Evolutionary conservation across 2,113 vertebrate species (phyloP).

Genomic region (Regulus satrapa): DNA sequence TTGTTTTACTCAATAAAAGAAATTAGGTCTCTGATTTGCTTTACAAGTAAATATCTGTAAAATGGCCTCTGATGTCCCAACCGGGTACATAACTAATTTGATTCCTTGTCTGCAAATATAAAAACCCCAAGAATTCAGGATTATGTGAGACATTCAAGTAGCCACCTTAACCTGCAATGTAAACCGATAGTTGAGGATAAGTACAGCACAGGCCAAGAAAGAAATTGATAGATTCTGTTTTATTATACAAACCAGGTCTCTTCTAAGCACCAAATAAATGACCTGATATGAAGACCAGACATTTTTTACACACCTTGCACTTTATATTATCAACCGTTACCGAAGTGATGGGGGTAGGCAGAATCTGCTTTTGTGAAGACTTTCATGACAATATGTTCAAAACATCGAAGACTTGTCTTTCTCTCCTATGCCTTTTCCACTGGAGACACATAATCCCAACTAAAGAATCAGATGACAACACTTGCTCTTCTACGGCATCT

Average conservation of each 20-base stretch:
- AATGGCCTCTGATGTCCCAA: background rate
- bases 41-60: background rate
- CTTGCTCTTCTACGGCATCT: background rate
- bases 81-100: background rate
- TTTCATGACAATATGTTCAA: background rate
- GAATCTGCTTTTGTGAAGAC: background rate
- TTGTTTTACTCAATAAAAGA: background rate
- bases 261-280: background rate
- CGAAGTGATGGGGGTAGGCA: background rate
- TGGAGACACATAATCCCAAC: fast-evolving
- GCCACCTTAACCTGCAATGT: background rate
- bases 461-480: background rate
- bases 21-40: background rate
- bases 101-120: background rate
- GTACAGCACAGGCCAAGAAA: background rate
- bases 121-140: background rate
- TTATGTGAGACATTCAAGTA: background rate
- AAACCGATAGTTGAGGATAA: background rate
- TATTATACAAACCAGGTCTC: background rate
- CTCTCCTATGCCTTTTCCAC: background rate
- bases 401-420: background rate
- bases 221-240: background rate
- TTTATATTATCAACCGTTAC: background rate
- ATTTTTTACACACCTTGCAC: background rate
- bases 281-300: background rate